Conservation (phyloP, 2,888 invertebrate species). For the Slavum lentiscoides region DNA sequence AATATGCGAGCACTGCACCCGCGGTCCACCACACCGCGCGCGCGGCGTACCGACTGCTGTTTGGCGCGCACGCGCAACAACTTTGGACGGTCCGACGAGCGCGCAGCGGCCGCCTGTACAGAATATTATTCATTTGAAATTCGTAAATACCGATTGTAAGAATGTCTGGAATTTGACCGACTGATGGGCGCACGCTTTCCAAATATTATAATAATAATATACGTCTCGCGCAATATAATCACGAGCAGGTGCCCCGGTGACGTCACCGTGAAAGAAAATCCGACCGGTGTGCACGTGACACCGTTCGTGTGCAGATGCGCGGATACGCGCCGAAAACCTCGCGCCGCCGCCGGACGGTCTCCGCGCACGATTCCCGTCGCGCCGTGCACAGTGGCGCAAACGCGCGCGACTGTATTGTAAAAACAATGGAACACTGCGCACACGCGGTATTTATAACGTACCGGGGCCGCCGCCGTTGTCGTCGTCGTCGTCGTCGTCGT, state of each 20-base stretch:
- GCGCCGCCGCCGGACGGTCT: constrained; percentile 12
- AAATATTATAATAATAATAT: constrained; percentile 27
- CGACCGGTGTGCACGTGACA: background rate
- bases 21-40: background rate
- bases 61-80: constrained; percentile 18
- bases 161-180: constrained; percentile 49
- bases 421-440: too few relatives aligned
- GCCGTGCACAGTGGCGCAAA: background rate
- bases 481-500: background rate
- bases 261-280: constrained; percentile 15
- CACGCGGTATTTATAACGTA: too few relatives aligned
- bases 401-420: too few relatives aligned
- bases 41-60: background rate
- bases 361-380: constrained; percentile 4
- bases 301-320: too few relatives aligned
- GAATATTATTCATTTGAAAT: constrained; percentile 30
- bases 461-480: too few relatives aligned
- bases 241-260: background rate
- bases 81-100: constrained; percentile 9
- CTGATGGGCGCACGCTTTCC: constrained; percentile 48
- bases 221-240: constrained; percentile 7
- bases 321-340: too few relatives aligned
- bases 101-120: background rate
- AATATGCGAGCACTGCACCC: background rate
- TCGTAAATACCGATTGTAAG: constrained; percentile 36